Conservation (phyloP, 2,888 invertebrate species). For the Chymomyza procnemis region DNA sequence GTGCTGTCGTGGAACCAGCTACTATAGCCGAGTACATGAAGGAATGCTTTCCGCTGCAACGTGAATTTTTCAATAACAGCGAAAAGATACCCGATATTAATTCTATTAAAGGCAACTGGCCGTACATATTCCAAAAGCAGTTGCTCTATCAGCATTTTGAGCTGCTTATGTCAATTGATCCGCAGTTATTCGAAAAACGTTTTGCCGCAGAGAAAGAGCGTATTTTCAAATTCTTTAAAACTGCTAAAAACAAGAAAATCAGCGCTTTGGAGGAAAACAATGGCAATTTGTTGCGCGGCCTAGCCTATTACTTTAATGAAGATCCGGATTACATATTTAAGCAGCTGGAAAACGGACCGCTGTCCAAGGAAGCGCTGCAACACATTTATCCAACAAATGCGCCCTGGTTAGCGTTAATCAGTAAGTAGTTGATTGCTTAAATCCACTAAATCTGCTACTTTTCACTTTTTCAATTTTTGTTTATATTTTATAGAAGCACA, state of each 20-base stretch:
- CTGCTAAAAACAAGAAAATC: conserved; percentile 61
- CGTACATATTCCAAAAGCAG: conserved; percentile 59
- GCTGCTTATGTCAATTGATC: conserved; percentile 66
- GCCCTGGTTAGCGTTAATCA: conserved; percentile 68
- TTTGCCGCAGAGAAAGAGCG: conserved; percentile 52
- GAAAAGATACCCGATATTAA: conserved; percentile 63
- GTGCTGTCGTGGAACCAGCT: conserved; percentile 37
- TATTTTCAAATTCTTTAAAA: conserved; percentile 58
- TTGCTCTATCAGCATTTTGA: conserved; percentile 62
- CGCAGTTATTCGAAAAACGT: conserved; percentile 50
- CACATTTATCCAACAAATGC: conserved; percentile 61
- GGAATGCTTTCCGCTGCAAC: conserved; percentile 63
- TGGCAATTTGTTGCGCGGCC: conserved; percentile 57
- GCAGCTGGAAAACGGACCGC: conserved; percentile 49
- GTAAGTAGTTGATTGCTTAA: conserved; percentile 41
- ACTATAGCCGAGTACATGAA: conserved; percentile 61
- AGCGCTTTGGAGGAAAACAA: conserved; percentile 54
- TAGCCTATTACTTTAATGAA: conserved; percentile 64
- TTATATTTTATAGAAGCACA: conserved; percentile 26
- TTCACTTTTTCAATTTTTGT: background rate
- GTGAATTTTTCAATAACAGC: conserved; percentile 61
- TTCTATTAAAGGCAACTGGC: conserved; percentile 62
- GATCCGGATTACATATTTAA: conserved; percentile 65
- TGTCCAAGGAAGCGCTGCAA: conserved; percentile 51
- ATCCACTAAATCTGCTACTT: background rate